Evolutionary conservation across 2,888 invertebrate species (phyloP).

Genomic region (Amorpha juglandis): DNA sequence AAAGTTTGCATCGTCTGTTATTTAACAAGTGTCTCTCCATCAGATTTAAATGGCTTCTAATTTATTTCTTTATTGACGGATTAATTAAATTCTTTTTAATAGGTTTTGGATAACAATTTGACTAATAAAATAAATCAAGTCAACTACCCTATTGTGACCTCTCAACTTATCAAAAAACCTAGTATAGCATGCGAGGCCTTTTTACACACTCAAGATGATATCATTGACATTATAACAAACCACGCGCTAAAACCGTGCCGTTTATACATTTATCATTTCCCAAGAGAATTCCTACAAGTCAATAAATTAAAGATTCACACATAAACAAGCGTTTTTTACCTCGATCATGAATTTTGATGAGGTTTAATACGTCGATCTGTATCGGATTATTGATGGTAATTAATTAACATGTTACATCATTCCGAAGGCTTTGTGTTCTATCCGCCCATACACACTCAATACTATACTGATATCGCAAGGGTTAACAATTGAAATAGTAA

Average conservation of each 20-base stretch:
- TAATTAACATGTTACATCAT: conserved; percentile 7
- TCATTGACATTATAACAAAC: conserved; percentile 12
- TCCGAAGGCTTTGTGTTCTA: not conserved
- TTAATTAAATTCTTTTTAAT: too few relatives aligned
- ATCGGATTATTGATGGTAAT: conserved; percentile 11
- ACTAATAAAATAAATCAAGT: too few relatives aligned
- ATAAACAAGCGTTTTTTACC: conserved; percentile 7
- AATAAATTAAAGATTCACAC: conserved; percentile 17
- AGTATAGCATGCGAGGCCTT: too few relatives aligned
- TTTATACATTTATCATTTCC: conserved; percentile 1
- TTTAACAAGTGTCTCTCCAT: too few relatives aligned
- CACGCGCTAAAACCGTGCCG: conserved; percentile 1
- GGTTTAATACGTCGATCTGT: not conserved
- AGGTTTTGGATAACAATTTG: too few relatives aligned
- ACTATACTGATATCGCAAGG: too few relatives aligned
- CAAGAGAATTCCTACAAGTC: conserved; percentile 12
- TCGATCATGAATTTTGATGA: conserved; percentile 6
- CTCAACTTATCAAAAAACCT: too few relatives aligned
- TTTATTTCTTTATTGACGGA: too few relatives aligned
- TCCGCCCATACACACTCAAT: not conserved
- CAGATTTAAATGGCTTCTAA: too few relatives aligned
- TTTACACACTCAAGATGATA: not conserved
- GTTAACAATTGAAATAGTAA: too few relatives aligned
- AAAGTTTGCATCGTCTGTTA: too few relatives aligned
- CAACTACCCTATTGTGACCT: too few relatives aligned